Evolutionary conservation across 2,113 vertebrate species (phyloP), one percentile per base, ranked within the genome.

Genomic region (Macroglossus sobrinus): DNA sequence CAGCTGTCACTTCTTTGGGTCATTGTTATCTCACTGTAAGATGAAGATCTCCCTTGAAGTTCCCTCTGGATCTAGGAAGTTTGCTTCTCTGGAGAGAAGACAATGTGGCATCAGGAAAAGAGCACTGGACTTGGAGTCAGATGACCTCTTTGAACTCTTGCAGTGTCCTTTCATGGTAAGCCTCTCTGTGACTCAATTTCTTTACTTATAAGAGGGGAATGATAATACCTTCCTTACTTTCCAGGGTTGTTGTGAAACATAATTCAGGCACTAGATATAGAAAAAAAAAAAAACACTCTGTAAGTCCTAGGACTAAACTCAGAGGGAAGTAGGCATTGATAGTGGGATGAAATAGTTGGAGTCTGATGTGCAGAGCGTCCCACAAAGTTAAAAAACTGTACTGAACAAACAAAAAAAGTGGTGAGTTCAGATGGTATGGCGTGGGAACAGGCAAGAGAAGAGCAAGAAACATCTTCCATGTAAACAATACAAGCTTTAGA

Each of bases 401-500:
- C 38, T 19, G 72, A 97, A 90, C 47, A 92, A 89, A 90, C 55
- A 59, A 55, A 96, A 96, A 96, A 95, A 93, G 95, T 92, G 89
- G 71, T 2, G 22, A 71, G 85, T 96, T 97, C 95, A 96, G 94
- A 97, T 96, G 97, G 96, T 79, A 84, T 92, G 96, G 95, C 85
- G 61, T 97, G 96, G 97, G 97, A 97, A 95, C 43, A 24, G 93
- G 94, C 96, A 95, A 94, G 79, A 89, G 93, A 85, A 95, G 87
- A 93, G 94, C 96, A 89, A 92, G 95, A 95, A 97, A 82, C 95
- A 75, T 93, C 96, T 95, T 97, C 84, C 59, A 50, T 19, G 88
- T 96, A 96, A 96, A 97, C 96, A 97, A 95, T 93, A 93, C 94
- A 89, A 82, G 93, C 97, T 97, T 97, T 93, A 88, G 94, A 74